Evolutionary conservation across 2,113 vertebrate species (phyloP).

Genomic region (Chaenogobius annularis): DNA sequence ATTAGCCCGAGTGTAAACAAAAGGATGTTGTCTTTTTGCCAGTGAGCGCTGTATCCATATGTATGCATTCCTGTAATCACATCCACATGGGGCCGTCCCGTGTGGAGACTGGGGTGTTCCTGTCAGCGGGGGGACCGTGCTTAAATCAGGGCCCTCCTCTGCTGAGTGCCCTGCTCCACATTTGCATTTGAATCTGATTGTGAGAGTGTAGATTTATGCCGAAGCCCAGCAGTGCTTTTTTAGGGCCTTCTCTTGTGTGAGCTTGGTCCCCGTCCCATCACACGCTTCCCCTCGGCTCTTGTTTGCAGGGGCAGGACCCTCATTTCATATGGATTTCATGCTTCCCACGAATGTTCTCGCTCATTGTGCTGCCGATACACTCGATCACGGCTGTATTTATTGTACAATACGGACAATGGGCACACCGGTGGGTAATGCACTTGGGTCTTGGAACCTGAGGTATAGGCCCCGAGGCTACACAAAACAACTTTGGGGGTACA

Average conservation of each 20-base stretch:
- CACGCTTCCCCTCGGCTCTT: constrained; percentile 8
- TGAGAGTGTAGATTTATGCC: constrained; percentile 73
- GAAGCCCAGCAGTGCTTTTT: constrained; percentile 65
- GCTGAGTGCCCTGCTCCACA: constrained; percentile 48
- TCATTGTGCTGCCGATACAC: constrained; percentile 21
- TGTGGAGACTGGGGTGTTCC: constrained; percentile 58
- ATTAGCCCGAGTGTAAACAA: constrained; percentile 8
- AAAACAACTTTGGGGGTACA: background rate
- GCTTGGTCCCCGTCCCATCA: constrained; percentile 25
- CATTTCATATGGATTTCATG: constrained; percentile 34
- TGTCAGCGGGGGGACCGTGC: constrained; percentile 55
- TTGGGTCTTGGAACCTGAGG: background rate
- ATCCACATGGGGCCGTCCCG: constrained; percentile 21
- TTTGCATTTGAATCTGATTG: constrained; percentile 81
- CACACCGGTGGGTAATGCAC: background rate
- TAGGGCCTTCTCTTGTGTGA: constrained; percentile 28
- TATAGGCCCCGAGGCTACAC: background rate
- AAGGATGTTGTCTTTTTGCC: constrained; percentile 3
- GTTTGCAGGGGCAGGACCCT: constrained; percentile 18
- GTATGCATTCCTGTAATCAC: constrained; percentile 3
- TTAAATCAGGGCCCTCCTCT: constrained; percentile 73
- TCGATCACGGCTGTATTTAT: constrained; percentile 9
- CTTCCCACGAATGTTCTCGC: constrained; percentile 20
- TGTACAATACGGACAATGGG: background rate
- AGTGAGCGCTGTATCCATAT: constrained; percentile 26